A percentile compares a stretch with the other conserved stretches of the same genome.
Evolutionary conservation across 2,888 invertebrate species (phyloP).

Genomic region (Andrena bicolor): DNA sequence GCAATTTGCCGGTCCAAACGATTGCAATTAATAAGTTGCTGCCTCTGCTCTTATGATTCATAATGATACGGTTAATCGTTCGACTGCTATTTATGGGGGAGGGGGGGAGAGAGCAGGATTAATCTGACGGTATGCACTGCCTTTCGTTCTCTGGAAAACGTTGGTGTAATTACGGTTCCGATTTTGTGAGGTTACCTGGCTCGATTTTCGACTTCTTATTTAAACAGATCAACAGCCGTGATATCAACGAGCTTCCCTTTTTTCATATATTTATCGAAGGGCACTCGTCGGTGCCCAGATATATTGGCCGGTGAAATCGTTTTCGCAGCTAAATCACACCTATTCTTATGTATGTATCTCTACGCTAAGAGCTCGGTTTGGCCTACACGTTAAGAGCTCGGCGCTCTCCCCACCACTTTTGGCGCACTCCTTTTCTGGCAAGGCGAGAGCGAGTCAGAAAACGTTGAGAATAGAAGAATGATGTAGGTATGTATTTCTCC

Average conservation of each 20-base stretch:
- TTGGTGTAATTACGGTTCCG: constrained; percentile 24
- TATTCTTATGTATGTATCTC: too few relatives aligned
- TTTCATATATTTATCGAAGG: not conserved
- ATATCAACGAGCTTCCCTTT: not conserved
- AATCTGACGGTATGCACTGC: constrained; percentile 15
- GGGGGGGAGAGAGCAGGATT: constrained; percentile 10
- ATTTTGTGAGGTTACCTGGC: constrained; percentile 7
- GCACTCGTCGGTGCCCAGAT: constrained; percentile 1
- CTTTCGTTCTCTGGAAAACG: constrained; percentile 19
- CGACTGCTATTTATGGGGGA: constrained; percentile 37
- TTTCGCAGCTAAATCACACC: too few relatives aligned
- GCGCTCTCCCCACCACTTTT: too few relatives aligned
- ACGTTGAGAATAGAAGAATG: too few relatives aligned
- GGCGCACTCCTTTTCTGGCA: too few relatives aligned
- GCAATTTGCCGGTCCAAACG: constrained; percentile 56
- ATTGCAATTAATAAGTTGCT: constrained; percentile 56
- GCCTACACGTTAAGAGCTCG: too few relatives aligned
- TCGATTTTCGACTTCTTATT: not conserved
- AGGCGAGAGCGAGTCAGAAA: too few relatives aligned
- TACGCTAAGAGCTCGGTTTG: too few relatives aligned
- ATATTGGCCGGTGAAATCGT: too few relatives aligned
- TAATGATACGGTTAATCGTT: constrained; percentile 59
- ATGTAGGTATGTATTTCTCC: too few relatives aligned
- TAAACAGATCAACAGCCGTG: too few relatives aligned
- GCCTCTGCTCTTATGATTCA: constrained; percentile 40